phyloP scores from a whole-genome alignment of 2,797 vertebrate species.

The Hephaestus fuliginosus region DNA sequence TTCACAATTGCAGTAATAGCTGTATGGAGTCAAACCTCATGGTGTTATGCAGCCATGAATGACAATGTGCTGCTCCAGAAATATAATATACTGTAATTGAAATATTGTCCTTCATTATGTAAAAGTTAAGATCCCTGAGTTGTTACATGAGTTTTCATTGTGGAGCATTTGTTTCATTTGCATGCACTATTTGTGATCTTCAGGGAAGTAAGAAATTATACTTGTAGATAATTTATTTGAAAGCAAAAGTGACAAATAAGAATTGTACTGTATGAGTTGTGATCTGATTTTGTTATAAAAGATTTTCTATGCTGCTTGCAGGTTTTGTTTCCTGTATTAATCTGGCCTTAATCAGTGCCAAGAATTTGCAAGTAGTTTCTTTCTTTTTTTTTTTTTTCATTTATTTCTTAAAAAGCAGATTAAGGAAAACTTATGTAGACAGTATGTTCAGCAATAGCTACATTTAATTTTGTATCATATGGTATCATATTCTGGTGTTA shows the following conservation, averaged over 20 bases:
- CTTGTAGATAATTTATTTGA: conserved; percentile 33
- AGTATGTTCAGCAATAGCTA: conserved; percentile 26
- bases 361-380: conserved; percentile 30
- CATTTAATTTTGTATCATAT: conserved; percentile 38
- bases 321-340: conserved; percentile 38
- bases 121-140: conserved; percentile 19
- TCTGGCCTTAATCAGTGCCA: conserved; percentile 64
- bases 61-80: conserved; percentile 10
- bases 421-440: neutral
- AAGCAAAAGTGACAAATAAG: conserved; percentile 21
- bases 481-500: conserved; percentile 39
- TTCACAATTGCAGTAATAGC: conserved; percentile 4
- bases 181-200: conserved; percentile 65
- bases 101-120: conserved; percentile 7
- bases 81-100: conserved; percentile 13
- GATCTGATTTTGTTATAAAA: conserved; percentile 28
- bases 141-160: conserved; percentile 13
- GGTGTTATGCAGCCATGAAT: neutral
- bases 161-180: conserved; percentile 51
- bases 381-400: conserved; percentile 2
- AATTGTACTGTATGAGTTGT: conserved; percentile 14
- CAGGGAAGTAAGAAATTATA: conserved; percentile 57
- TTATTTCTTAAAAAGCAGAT: neutral
- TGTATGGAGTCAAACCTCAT: neutral
- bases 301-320: conserved; percentile 40